Percentiles rank a stretch among this genome's conserved stretches.
phyloP scores from a whole-genome alignment of 2,888 invertebrate genomes.

The Acronicta aceris region DNA sequence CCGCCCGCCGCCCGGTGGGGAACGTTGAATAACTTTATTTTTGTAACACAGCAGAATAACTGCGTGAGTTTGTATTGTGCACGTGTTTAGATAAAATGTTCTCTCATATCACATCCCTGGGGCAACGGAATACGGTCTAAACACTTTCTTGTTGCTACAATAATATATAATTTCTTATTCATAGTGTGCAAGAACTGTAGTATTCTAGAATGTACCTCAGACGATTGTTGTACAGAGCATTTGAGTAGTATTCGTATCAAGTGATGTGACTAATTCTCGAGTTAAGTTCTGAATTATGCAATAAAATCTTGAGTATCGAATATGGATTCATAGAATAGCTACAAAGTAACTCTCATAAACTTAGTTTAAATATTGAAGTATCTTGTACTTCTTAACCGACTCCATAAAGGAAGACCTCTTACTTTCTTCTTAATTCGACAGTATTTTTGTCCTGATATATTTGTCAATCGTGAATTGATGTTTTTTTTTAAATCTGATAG shows the following conservation, averaged over 20 bases:
- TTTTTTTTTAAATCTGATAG: too few relatives aligned
- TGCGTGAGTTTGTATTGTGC: slow-evolving; percentile 17
- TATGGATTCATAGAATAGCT: too few relatives aligned
- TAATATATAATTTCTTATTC: slow-evolving; percentile 17
- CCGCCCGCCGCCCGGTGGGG: not conserved
- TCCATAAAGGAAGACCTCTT: too few relatives aligned
- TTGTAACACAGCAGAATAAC: slow-evolving; percentile 12
- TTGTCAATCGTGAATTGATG: too few relatives aligned
- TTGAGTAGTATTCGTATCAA: not conserved
- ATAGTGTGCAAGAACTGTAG: slow-evolving; percentile 9
- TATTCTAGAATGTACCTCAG: not conserved
- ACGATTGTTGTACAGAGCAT: not conserved
- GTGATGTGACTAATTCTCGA: too few relatives aligned
- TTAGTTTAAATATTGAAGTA: too few relatives aligned
- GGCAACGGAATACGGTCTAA: slow-evolving; percentile 23
- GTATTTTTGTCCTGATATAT: too few relatives aligned
- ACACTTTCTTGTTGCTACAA: slow-evolving; percentile 19
- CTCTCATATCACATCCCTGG: slow-evolving; percentile 16
- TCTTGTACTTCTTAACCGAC: too few relatives aligned
- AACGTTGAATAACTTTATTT: slow-evolving; percentile 38
- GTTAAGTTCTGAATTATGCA: too few relatives aligned
- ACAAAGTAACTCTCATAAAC: too few relatives aligned
- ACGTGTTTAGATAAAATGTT: slow-evolving; percentile 16
- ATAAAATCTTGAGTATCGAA: too few relatives aligned
- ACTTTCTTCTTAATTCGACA: too few relatives aligned